Conservation (phyloP, 2,888 invertebrate genomes). For the Diadegma fenestrale region DNA sequence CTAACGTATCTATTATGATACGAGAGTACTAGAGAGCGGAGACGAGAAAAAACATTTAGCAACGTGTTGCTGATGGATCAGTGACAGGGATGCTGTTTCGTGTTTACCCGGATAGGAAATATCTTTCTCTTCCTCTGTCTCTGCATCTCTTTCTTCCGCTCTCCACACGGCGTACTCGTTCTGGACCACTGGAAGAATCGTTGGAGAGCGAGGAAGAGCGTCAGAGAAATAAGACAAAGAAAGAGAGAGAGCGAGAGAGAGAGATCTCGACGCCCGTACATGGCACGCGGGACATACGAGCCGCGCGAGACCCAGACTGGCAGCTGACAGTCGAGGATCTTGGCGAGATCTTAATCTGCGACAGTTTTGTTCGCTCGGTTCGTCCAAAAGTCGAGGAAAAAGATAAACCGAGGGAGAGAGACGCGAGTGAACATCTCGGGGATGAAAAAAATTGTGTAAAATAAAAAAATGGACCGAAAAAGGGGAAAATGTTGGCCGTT, state of each 20-base stretch:
- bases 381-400: slow-evolving; percentile 60
- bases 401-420: slow-evolving; percentile 41
- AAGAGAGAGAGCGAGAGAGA: slow-evolving; percentile 42
- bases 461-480: slow-evolving; percentile 45
- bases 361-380: slow-evolving; percentile 74
- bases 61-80: slow-evolving; percentile 64
- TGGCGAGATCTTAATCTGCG: slow-evolving; percentile 82
- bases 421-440: slow-evolving; percentile 47
- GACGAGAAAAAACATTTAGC: slow-evolving; percentile 37
- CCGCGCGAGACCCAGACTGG: slow-evolving; percentile 73
- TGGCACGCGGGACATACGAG: slow-evolving; percentile 74
- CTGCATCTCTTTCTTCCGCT: neutral
- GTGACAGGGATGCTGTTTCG: slow-evolving; percentile 47
- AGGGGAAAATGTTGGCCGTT: slow-evolving; percentile 66
- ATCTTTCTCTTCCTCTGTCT: slow-evolving; percentile 27
- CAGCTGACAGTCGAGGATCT: slow-evolving; percentile 81
- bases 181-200: slow-evolving; percentile 29
- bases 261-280: slow-evolving; percentile 69
- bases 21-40: slow-evolving; percentile 8
- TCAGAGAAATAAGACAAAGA: slow-evolving; percentile 32
- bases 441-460: slow-evolving; percentile 42
- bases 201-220: slow-evolving; percentile 12
- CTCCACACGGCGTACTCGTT: slow-evolving; percentile 17
- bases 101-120: slow-evolving; percentile 45
- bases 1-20: slow-evolving; percentile 39